Conservation (phyloP, 1,140 invertebrate genomes). For the Drosophila pallidifrons region DNA sequence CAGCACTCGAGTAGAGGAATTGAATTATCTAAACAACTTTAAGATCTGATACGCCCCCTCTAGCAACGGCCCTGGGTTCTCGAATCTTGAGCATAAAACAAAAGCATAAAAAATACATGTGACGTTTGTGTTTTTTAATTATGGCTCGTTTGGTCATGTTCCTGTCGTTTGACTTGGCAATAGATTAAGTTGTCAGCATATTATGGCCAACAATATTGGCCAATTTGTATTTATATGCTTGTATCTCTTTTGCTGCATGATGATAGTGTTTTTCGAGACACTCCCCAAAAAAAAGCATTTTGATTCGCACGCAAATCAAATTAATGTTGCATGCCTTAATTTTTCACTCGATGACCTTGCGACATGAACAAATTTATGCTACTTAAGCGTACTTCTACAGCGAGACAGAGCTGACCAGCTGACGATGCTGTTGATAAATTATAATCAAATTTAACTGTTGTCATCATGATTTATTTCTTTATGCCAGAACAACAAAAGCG, state of each 20-base stretch:
- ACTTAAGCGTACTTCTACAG: slow-evolving; percentile 16
- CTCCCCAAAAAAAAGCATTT: slow-evolving; percentile 40
- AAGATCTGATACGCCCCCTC: slow-evolving; percentile 1
- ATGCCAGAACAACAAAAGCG: slow-evolving; percentile 58
- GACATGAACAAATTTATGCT: slow-evolving; percentile 75
- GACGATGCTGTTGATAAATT: slow-evolving; percentile 50
- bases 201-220: slow-evolving; percentile 60
- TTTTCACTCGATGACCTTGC: slow-evolving; percentile 69
- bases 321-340: slow-evolving; percentile 78
- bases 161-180: slow-evolving; percentile 55
- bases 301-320: slow-evolving; percentile 81
- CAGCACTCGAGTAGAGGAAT: background rate
- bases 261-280: slow-evolving; percentile 7
- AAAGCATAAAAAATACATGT: slow-evolving; percentile 52
- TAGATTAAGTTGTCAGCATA: slow-evolving; percentile 75
- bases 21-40: background rate
- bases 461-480: slow-evolving; percentile 77
- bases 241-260: slow-evolving; percentile 5
- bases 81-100: slow-evolving; percentile 28
- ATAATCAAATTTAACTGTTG: slow-evolving; percentile 83
- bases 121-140: slow-evolving; percentile 77
- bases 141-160: slow-evolving; percentile 68
- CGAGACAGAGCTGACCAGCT: slow-evolving; percentile 11
- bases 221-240: slow-evolving; percentile 57
- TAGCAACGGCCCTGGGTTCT: slow-evolving; percentile 27